Conservation (phyloP, 1,140 invertebrate species). For the Mactra quadrangularis region DNA sequence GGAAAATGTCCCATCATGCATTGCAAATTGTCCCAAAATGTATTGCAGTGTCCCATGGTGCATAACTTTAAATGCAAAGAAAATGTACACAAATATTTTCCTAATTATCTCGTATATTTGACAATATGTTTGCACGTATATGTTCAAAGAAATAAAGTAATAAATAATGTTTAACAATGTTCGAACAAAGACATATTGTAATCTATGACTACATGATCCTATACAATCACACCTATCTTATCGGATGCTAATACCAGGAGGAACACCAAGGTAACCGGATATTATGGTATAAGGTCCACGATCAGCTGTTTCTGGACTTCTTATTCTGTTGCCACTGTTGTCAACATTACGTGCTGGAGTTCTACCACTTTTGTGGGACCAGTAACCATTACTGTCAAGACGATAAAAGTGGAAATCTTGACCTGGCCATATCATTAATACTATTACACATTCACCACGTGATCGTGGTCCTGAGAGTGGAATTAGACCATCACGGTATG, state of each 20-base stretch:
- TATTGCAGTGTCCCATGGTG: no score
- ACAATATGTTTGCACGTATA: no score
- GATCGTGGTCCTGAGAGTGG: slow-evolving; percentile 10
- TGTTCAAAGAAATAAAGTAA: no score
- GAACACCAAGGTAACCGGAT: slow-evolving; percentile 28
- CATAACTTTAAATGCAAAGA: no score
- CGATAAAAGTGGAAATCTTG: slow-evolving; percentile 52
- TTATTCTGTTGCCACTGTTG: slow-evolving; percentile 31
- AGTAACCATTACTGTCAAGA: slow-evolving; percentile 42
- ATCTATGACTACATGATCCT: no score
- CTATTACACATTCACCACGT: slow-evolving; percentile 22
- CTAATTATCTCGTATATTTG: no score
- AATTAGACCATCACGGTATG: slow-evolving; percentile 22
- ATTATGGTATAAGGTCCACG: slow-evolving; percentile 27
- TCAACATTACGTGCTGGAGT: slow-evolving; percentile 42
- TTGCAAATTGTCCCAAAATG: no score
- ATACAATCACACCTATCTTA: no score
- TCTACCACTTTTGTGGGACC: slow-evolving; percentile 55
- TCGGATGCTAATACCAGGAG: background rate
- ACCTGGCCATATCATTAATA: slow-evolving; percentile 43
- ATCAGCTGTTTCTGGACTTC: slow-evolving; percentile 12
- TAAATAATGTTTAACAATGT: no score
- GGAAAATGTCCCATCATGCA: no score
- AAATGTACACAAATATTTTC: no score
- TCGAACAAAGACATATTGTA: no score